phyloP scores from a whole-genome alignment of 2,797 vertebrate genomes.

The Carcharodon carcharias region DNA sequence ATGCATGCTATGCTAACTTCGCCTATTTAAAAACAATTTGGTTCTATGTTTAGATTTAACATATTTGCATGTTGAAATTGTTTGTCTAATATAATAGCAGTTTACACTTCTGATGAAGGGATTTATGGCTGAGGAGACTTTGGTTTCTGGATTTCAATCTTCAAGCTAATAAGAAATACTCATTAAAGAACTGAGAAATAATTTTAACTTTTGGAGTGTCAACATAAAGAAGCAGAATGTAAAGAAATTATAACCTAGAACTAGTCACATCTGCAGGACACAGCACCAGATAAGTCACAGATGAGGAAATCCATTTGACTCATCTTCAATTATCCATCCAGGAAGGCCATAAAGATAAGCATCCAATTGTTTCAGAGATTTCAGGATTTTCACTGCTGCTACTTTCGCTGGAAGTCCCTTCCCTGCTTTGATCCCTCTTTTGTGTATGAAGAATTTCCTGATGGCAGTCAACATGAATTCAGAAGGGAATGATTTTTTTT shows the following conservation, averaged over 20 bases:
- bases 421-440: not conserved
- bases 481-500: too few relatives aligned
- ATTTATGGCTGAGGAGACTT: not conserved
- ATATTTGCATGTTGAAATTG: not conserved
- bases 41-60: not conserved
- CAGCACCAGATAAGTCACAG: not conserved
- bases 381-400: not conserved
- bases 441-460: not conserved
- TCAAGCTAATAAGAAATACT: not conserved
- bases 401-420: not conserved
- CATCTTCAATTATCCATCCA: not conserved
- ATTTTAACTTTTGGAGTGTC: not conserved
- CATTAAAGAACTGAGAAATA: not conserved
- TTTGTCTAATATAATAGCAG: not conserved
- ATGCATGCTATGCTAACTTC: not conserved
- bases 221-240: not conserved
- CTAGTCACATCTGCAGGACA: not conserved
- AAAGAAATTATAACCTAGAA: not conserved
- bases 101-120: not conserved
- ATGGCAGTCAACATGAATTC: not conserved
- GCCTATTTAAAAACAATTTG: not conserved
- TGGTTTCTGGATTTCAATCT: not conserved
- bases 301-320: not conserved
- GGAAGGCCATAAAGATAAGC: not conserved
- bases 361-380: not conserved